phyloP scores from a whole-genome alignment of 2,113 vertebrate genomes.

The Chelonoidis abingdonii region DNA sequence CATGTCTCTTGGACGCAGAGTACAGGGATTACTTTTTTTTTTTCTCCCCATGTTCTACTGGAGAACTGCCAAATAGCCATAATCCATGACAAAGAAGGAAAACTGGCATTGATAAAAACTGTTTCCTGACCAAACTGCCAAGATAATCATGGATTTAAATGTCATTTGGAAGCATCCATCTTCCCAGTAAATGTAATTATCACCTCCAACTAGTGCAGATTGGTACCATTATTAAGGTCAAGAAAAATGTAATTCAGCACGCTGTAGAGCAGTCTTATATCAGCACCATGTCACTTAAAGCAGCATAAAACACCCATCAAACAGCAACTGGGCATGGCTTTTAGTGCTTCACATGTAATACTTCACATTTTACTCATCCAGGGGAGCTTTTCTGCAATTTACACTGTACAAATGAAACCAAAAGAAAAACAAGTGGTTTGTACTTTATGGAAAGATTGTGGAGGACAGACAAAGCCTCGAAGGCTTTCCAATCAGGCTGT shows the following conservation, averaged over 20 bases:
- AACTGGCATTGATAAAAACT: neutral
- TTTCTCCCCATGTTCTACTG: neutral
- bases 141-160: neutral
- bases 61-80: constrained; percentile 18
- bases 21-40: neutral
- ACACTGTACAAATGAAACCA: neutral
- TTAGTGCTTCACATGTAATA: neutral
- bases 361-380: neutral
- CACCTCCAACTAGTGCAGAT: neutral
- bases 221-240: neutral
- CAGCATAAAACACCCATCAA: rapidly evolving
- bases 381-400: no score
- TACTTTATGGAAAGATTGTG: neutral
- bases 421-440: neutral
- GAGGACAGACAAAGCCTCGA: neutral
- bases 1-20: neutral
- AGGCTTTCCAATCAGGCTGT: neutral
- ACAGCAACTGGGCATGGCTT: rapidly evolving
- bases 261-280: rapidly evolving
- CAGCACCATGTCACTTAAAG: neutral
- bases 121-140: neutral
- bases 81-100: neutral
- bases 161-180: constrained; percentile 5
- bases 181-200: neutral
- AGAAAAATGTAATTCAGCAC: neutral